Base-by-base conservation (phyloP, 2,797 vertebrate genomes). In the Denticeps clupeoides region DNA sequence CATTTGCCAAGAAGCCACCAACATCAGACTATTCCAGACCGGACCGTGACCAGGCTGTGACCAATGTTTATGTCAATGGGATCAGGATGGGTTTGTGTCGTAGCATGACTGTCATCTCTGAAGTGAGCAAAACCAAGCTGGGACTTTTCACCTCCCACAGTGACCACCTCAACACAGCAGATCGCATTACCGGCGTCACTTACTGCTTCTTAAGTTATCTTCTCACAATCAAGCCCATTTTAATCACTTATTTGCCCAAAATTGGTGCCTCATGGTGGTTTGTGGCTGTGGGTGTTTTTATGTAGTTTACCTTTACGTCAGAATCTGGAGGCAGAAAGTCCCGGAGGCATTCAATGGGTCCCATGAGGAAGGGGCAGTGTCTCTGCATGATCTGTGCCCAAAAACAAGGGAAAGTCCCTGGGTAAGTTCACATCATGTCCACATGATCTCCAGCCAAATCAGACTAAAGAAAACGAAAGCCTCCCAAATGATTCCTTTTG, bases 311-410 rank as follows among this genome's bases (percentile, higher is more conserved):
- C 92, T 92, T 86, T 59, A 89, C 93, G 62, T 97, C 87, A 0
- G 80, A 78, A 40, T 93, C 89, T 0, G 86, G 74, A 19, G 73
- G 71, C 47, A 87, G 69, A 16, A 72, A 56, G 3, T 89, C 84
- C 43, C 67, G 80, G 57, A 96, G 73, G 47, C 65, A 65, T 52
- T 84, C 68, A 0, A 98, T 85, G 53, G 92, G 87, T 2, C 81
- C 78, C 78, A 89, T 82, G 29, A 97, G 72, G 60, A 83, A 96
- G 0, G 91, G 86, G 25, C 91, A 94, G 57, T 82, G 91, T 54
- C 75, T 80, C 2, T 77, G 71, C 67, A 96, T 82, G 51, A 86
- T 74, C 93, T 94, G 53, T 2, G 58, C 32, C n/a, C n/a, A n/a
- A n/a, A n/a, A n/a, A n/a, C n/a, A n/a, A n/a, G n/a, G n/a, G n/a